These are phyloP conservation scores for Momotus momota DNA, from an alignment of 2,797 vertebrate species.

Conservation along the genomic window DNA sequence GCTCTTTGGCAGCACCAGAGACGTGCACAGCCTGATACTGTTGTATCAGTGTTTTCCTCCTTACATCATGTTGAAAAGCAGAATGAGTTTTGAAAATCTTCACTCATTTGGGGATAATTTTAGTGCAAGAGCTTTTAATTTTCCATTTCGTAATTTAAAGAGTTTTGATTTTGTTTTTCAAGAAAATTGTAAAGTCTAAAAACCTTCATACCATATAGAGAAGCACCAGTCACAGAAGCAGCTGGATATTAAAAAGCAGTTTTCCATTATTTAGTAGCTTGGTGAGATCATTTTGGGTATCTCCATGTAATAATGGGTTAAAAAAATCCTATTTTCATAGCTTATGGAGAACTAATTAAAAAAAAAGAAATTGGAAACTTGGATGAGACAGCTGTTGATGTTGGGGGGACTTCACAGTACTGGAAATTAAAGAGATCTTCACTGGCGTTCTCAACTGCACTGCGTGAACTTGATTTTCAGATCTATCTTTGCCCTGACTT, in stretches of 20 bases:
- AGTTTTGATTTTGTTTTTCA: background rate
- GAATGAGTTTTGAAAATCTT: background rate
- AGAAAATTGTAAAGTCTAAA: background rate
- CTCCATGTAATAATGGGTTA: background rate
- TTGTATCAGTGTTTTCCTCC: too few relatives aligned
- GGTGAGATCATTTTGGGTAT: background rate
- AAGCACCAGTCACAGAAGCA: background rate
- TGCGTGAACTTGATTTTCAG: background rate
- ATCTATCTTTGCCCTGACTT: background rate
- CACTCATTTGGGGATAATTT: background rate
- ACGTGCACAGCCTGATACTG: rapidly evolving
- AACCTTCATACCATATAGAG: background rate
- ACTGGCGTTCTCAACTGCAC: background rate
- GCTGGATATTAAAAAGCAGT: background rate
- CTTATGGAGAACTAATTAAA: background rate
- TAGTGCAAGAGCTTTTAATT: background rate
- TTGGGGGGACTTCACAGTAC: background rate
- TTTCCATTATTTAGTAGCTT: background rate
- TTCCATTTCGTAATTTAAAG: background rate
- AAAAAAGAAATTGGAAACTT: background rate
- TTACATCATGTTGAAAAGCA: background rate
- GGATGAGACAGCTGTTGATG: background rate
- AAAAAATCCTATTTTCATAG: background rate
- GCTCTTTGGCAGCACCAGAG: background rate
- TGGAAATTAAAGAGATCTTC: background rate